Evolutionary conservation across 2,888 invertebrate species (phyloP), one percentile per base, ranked within the genome.

Genomic region (Zeuzera pyrina): DNA sequence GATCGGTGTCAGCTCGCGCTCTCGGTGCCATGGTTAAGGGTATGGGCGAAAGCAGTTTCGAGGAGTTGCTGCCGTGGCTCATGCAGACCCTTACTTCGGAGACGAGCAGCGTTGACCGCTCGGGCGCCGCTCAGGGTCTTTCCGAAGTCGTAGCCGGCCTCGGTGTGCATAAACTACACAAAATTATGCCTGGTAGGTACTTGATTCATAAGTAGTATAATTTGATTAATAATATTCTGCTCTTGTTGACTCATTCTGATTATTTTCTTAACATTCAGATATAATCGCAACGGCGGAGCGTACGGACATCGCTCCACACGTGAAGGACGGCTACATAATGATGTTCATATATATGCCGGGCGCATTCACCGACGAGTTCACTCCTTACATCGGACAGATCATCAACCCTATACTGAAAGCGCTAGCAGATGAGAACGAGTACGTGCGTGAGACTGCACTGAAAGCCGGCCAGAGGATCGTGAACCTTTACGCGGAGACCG

Each of bases 341-440:
- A 96, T 99, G 95, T 99, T 98, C 73, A 98, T 99, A 59, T 99
- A 98, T 81, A 94, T 99, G 91, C 99, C 99, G 2, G 92, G 92
- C 38, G 97, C 97, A 7, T 98, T 99, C 79, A 95, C 95, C 3
- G 90, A 91, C 42, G 95, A 96, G 63, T 99, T 99, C 77, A 92
- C 94, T 1, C 94, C 94, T 0, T 99, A 98, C 77, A 93, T 98
- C 57, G 94, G 97, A 0, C 94, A 95, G 66, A 98, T 99, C 52
- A 95, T 99, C 56, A 97, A 95, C 68, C 97, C 98, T 1, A 97
- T 99, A 46, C 85, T 99, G 16, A 95, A 97, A 85, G 98, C 98
- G 0, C 84, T 99, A 33, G 98, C 99, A 3, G 99, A 99, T 84
- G 99, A 99, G 81, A 97, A 95, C 69, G 99, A 99, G 70, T 99